phyloP scores from a whole-genome alignment of 2,113 vertebrate genomes.

The Corvus cornix region DNA sequence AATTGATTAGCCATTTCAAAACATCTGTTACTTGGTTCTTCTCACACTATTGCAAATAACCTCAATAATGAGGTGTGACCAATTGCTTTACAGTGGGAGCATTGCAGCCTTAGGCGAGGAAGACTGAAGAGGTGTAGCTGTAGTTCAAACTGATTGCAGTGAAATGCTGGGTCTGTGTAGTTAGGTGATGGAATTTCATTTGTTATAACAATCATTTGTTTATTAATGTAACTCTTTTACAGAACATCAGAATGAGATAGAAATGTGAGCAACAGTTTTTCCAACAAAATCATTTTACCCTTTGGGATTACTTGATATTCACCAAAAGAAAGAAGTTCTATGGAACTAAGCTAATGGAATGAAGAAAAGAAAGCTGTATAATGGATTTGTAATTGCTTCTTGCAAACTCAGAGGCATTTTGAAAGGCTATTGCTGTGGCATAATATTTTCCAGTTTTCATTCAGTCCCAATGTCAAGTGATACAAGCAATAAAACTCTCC shows the following conservation, averaged over 20 bases:
- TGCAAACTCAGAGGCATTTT: neutral
- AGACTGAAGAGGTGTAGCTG: neutral
- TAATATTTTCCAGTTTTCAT: slow-evolving; percentile 52
- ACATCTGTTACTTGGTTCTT: slow-evolving; percentile 14
- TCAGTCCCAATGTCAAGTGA: slow-evolving; percentile 1
- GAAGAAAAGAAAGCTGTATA: neutral
- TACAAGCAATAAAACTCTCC: slow-evolving; percentile 35
- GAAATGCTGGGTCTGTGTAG: neutral
- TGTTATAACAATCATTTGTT: neutral
- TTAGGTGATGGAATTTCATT: neutral
- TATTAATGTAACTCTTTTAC: neutral
- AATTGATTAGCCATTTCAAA: slow-evolving; percentile 34
- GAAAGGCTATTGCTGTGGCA: neutral
- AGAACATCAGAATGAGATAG: neutral
- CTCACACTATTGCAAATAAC: neutral
- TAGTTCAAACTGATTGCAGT: neutral
- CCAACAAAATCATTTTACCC: neutral
- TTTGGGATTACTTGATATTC: neutral
- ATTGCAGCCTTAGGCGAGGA: neutral
- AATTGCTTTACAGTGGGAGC: neutral
- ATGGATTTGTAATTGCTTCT: neutral
- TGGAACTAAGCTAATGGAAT: neutral
- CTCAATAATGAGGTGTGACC: slow-evolving; percentile 24
- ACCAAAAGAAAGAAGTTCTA: neutral
- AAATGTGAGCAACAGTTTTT: neutral